These are phyloP conservation scores for Drosophila acutilabella DNA, from an alignment of 2,888 invertebrate genomes.

Conservation along the genomic window DNA sequence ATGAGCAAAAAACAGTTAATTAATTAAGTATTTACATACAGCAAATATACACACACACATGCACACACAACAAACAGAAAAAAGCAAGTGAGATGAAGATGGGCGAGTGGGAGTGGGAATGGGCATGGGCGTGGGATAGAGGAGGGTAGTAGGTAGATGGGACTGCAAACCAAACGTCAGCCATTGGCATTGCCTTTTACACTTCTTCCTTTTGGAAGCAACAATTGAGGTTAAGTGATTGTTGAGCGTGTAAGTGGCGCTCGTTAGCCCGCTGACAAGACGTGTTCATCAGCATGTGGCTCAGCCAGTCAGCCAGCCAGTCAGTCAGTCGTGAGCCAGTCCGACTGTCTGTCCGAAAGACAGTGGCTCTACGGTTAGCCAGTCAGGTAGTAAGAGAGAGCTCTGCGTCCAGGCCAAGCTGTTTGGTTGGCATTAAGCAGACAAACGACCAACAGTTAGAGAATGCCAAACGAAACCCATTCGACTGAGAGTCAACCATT, in stretches of 20 bases:
- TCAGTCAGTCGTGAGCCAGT: slow-evolving; percentile 9
- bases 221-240: slow-evolving; percentile 75
- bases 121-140: not conserved
- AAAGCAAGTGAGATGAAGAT: slow-evolving; percentile 5
- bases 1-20: slow-evolving; percentile 56
- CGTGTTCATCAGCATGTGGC: slow-evolving; percentile 72
- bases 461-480: slow-evolving; percentile 22
- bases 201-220: slow-evolving; percentile 62
- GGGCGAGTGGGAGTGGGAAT: not conserved
- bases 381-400: slow-evolving; percentile 9
- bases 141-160: not conserved
- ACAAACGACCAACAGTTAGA: slow-evolving; percentile 69
- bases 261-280: slow-evolving; percentile 74
- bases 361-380: slow-evolving; percentile 15
- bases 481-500: slow-evolving; percentile 52
- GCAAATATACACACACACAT: slow-evolving; percentile 28
- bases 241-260: slow-evolving; percentile 74
- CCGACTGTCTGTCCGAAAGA: not conserved
- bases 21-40: slow-evolving; percentile 71
- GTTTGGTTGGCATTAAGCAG: slow-evolving; percentile 48
- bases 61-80: slow-evolving; percentile 16
- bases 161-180: slow-evolving; percentile 27
- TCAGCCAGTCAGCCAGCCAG: slow-evolving; percentile 39
- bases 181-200: slow-evolving; percentile 67
- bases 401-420: slow-evolving; percentile 30